A percentile compares a stretch with the other conserved stretches of the same genome.
phyloP scores from a whole-genome alignment of 1,140 invertebrate genomes.

The Mactra quadrangularis region DNA sequence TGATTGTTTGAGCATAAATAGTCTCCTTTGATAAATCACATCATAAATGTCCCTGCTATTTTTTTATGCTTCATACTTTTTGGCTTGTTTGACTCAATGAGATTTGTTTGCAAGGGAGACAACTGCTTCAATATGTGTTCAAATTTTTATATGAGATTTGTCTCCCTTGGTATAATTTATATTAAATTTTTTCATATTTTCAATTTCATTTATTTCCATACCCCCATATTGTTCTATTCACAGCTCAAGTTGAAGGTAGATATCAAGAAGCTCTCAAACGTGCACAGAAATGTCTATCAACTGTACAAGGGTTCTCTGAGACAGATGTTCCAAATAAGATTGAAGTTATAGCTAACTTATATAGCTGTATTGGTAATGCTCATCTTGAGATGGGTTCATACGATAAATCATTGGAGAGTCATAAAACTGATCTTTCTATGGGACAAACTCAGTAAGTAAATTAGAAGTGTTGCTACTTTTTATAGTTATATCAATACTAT shows the following conservation, averaged over 20 bases:
- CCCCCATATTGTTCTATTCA: slow-evolving; percentile 6
- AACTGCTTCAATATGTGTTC: too few species aligned
- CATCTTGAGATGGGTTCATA: slow-evolving; percentile 81
- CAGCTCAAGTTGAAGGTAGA: slow-evolving; percentile 78
- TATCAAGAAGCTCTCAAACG: slow-evolving; percentile 76
- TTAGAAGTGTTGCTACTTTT: too few species aligned
- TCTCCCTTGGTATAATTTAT: too few species aligned
- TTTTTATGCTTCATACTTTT: too few species aligned
- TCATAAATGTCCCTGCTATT: too few species aligned
- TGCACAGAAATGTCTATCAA: slow-evolving; percentile 78
- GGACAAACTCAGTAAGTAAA: slow-evolving; percentile 78
- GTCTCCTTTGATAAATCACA: too few species aligned
- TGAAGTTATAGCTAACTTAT: slow-evolving; percentile 80
- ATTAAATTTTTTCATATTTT: neutral
- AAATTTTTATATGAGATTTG: too few species aligned
- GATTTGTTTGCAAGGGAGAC: too few species aligned
- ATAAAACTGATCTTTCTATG: slow-evolving; percentile 78
- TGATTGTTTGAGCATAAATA: too few species aligned
- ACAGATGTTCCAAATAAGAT: slow-evolving; percentile 77
- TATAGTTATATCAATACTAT: too few species aligned
- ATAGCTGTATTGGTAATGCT: slow-evolving; percentile 83
- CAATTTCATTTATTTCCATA: neutral
- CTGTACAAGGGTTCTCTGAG: slow-evolving; percentile 77
- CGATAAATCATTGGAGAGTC: slow-evolving; percentile 79
- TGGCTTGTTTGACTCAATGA: too few species aligned